Base-by-base conservation (phyloP, 2,888 invertebrate species). In the Clistopyga incitator region DNA sequence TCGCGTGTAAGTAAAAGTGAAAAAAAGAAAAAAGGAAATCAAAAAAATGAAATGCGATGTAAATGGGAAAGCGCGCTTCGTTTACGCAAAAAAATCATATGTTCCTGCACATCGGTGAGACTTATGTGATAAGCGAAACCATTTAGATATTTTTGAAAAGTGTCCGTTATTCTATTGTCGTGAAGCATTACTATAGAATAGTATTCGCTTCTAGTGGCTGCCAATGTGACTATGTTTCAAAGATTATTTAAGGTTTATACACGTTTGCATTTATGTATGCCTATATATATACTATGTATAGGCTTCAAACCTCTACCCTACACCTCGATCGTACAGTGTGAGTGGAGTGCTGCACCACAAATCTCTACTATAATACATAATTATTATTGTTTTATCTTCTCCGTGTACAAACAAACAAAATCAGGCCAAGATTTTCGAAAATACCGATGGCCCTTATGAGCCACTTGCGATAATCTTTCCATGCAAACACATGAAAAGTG, bases 361-460 rank as follows among this genome's bases (percentile, higher is more conserved):
- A 88, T 90, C 88, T 90, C 89, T 90, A 90, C 93, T 93, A 93
- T 93, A 93, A 93, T 93, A 93, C 93, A 93, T 92, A 88, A 92
- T 92, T 88, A 90, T 92, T 91, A 91, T 92, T 93, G 92, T 90
- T 88, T 84, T 67, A 81, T 70, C 86, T 83, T 80, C 76, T 87
- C 82, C 85, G 86, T 88, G 87, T 88, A 80, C 15, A 78, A 65
- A 81, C 52, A 87, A 50, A 18, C 85, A 86, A 82, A 87, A 85
- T 81, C 85, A 84, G 85, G 86, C 85, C 79, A 88, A 86, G 86
- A 84, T 88, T 90, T 89, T 88, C 87, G 89, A 88, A 85, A 84
- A 6, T 76, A 82, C 45, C 72, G 64, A 59, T 23, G 59, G 50
- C 64, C n/a, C 15, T 61, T 13, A 50, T 15, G 13, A 61, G 59